Percentiles rank a stretch among this genome's conserved stretches.
phyloP scores from a whole-genome alignment of 2,888 invertebrate genomes.

The Synergus itoensis region DNA sequence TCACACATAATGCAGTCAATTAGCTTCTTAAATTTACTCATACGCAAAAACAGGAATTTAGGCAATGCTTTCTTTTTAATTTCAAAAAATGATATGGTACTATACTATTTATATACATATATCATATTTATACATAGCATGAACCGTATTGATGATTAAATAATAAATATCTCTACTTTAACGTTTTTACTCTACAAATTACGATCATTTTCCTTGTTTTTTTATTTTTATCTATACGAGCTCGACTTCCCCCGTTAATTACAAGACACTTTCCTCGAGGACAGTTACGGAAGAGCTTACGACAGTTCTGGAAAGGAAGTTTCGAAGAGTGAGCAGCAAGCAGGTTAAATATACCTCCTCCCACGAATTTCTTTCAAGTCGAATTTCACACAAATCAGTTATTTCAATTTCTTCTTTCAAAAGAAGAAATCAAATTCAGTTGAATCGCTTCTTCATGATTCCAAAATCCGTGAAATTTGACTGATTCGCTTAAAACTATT shows the following conservation, averaged over 20 bases:
- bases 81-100: neutral
- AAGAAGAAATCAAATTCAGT: too few relatives aligned
- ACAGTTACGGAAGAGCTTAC: slow-evolving; percentile 57
- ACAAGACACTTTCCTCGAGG: slow-evolving; percentile 54
- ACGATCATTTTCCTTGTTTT: too few relatives aligned
- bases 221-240: neutral
- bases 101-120: neutral
- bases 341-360: slow-evolving; percentile 43
- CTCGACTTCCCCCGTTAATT: slow-evolving; percentile 46
- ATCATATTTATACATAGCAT: neutral
- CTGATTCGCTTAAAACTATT: too few relatives aligned
- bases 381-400: slow-evolving; percentile 18
- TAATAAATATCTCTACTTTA: neutral
- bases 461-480: neutral
- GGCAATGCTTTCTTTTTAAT: neutral
- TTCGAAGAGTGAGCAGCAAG: slow-evolving; percentile 52
- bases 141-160: neutral
- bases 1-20: slow-evolving; percentile 25
- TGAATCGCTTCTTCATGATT: too few relatives aligned
- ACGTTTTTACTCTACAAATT: too few relatives aligned
- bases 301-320: slow-evolving; percentile 56
- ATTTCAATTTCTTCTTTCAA: slow-evolving; percentile 1
- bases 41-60: neutral
- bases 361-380: slow-evolving; percentile 45
- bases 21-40: slow-evolving; percentile 15